Base-by-base conservation (phyloP, 2,888 invertebrate genomes). In the Galerucella pusilla region DNA sequence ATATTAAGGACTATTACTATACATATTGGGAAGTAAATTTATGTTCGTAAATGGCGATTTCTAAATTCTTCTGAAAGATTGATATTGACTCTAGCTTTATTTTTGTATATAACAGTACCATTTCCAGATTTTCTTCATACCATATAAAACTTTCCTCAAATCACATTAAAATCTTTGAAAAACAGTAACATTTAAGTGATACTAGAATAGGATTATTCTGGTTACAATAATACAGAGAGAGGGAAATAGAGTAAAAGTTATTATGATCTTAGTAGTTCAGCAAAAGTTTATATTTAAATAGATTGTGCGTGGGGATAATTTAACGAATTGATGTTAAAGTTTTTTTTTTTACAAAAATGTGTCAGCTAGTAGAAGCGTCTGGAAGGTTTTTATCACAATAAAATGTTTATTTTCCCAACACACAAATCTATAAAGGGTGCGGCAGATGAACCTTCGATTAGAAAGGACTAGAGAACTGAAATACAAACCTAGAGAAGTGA, bases 131-230 rank as follows among this genome's bases (percentile, higher is more conserved):
- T 12, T 57, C 57, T 57, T 57, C 57, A 57, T 57, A 57, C 49
- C 49, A 12, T 49, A 20, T 49, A 69, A 6, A 76, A 85, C 80
- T 82, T 84, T 80, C 79, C 81, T 85, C 82, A 82, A 86, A 86
- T 86, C 86, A 86, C 87, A 87, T 87, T 72, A 66, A 86, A 87
- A 86, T 85, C 85, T 86, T 87, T 83, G 85, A 81, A 87, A 87
- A 87, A 88, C 86, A 86, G 85, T 87, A 87, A 87, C 87, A 87
- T 86, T 87, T 83, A 88, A 85, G 85, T 84, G 85, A 85, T 86
- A 85, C 82, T 84, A 82, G 79, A 78, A 79, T 80, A 79, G 77
- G 77, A 79, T 77, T 81, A 79, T 75, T 80, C 76, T 78, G 80
- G 77, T 77, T 78, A 79, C 74, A 78, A 78, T 77, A 74, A 77